Evolutionary conservation across 2,888 invertebrate genomes (phyloP), one percentile per base, ranked within the genome.

Genomic region (Copidosoma aretas): DNA sequence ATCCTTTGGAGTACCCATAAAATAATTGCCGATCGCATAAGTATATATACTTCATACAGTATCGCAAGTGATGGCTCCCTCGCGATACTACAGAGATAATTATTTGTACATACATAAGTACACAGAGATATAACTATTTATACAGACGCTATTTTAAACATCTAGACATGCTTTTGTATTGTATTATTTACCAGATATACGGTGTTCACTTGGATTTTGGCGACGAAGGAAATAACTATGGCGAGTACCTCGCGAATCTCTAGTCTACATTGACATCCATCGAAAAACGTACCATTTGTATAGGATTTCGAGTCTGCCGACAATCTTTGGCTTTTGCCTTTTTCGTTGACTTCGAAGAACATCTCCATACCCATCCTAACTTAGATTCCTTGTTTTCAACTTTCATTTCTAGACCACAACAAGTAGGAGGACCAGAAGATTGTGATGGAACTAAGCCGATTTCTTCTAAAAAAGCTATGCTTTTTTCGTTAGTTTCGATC

Each of bases 221-320:
- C 22, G 15, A 53, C 53, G 24, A 10, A 22, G 41, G 14, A 41
- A 41, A 41, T 41, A 14, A 41, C 14, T 8, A 41, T 14, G 41
- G 41, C 14, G 10, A 41, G 14, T 14, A 41, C 14, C 41, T 41
- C 41, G 8, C 41, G 41, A 41, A 69, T 77, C 78, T 41, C 77
- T 75, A 41, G 78, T 77, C 74, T 74, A 75, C 77, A 73, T 67
- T 70, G 63, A 60, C 64, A 63, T 41, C 59, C 39, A 21, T 53
- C 64, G 72, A 63, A 60, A 67, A 41, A 41, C 41, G 41, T 41
- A 8, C 41, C 41, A 14, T 14, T 41, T 14, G 41, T n/a, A 41
- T 41, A 14, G 41, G 41, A 10, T 41, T 41, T 10, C 14, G 41
- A 14, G 41, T 10, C 41, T 14, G 41, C 8, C 41, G 41, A 41